Conservation (phyloP, 1,140 invertebrate species). For the Triops cancriformis region DNA sequence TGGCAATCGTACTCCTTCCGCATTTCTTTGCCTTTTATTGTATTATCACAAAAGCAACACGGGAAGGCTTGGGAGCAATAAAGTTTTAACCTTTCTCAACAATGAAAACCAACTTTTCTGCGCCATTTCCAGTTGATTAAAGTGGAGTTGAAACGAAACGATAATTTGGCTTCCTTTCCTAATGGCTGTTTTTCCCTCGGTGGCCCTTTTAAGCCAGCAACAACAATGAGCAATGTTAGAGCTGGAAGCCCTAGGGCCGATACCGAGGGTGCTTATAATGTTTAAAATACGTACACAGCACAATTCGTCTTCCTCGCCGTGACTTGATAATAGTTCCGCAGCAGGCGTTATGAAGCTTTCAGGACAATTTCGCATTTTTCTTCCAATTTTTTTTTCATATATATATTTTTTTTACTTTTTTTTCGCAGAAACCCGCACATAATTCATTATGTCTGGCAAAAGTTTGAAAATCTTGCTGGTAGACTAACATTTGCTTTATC, state of each 20-base stretch:
- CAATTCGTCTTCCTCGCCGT: slow-evolving; percentile 8
- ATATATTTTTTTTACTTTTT: neutral
- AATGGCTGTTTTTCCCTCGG: neutral
- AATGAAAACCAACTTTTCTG: neutral
- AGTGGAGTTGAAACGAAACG: slow-evolving; percentile 10
- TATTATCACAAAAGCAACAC: neutral
- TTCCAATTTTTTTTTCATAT: neutral
- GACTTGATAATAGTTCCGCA: slow-evolving; percentile 5
- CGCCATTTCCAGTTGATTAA: neutral
- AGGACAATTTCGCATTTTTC: neutral
- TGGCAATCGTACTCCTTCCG: too few species aligned
- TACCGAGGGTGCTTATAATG: neutral
- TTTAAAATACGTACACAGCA: slow-evolving; percentile 11
- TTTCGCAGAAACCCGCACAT: neutral
- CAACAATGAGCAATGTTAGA: neutral
- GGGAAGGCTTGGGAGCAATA: neutral
- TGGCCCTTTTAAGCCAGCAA: neutral
- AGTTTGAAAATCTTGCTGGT: neutral
- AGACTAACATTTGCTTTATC: slow-evolving; percentile 1
- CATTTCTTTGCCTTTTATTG: too few species aligned
- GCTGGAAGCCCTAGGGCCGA: neutral
- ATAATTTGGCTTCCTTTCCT: neutral
- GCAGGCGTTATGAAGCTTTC: neutral
- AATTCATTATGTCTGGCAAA: slow-evolving; percentile 2
- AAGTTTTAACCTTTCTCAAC: neutral